A percentile compares a stretch with the other conserved stretches of the same genome.
These are phyloP conservation scores for Agrilus planipennis DNA, from an alignment of 1,140 invertebrate genomes.

Conservation along the genomic window DNA sequence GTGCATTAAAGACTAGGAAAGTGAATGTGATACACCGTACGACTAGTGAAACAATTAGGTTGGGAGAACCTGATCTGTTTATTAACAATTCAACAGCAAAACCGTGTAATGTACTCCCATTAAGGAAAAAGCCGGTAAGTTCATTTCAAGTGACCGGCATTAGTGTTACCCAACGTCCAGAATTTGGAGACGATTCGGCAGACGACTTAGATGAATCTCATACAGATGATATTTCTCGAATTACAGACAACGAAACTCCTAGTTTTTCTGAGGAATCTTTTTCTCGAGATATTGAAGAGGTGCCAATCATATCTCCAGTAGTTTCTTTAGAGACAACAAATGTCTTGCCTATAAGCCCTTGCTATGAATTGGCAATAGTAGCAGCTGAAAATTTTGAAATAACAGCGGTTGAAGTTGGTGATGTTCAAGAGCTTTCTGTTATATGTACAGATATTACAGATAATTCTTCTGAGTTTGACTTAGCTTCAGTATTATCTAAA, in stretches of 20 bases:
- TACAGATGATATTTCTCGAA: constrained; percentile 71
- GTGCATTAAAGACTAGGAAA: constrained; percentile 15
- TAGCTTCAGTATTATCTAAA: too few relatives aligned
- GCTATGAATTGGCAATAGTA: too few relatives aligned
- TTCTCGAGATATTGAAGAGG: constrained; percentile 12
- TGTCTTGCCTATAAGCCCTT: too few relatives aligned
- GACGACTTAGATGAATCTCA: constrained; percentile 90
- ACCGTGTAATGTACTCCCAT: not conserved
- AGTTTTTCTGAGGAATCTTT: constrained; percentile 76
- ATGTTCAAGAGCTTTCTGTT: too few relatives aligned
- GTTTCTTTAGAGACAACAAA: too few relatives aligned
- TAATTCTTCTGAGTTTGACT: too few relatives aligned
- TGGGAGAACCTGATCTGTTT: constrained; percentile 43
- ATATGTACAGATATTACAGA: too few relatives aligned
- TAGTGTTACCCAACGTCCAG: constrained; percentile 44
- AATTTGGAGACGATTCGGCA: constrained; percentile 76
- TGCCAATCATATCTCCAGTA: too few relatives aligned
- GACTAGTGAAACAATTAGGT: constrained; percentile 62
- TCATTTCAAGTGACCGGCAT: constrained; percentile 90
- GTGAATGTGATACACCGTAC: constrained; percentile 56
- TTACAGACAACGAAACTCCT: constrained; percentile 77
- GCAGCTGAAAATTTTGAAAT: too few relatives aligned
- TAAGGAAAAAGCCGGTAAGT: constrained; percentile 42
- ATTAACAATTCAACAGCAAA: constrained; percentile 13
- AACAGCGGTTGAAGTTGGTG: too few relatives aligned